phyloP scores from a whole-genome alignment of 2,797 vertebrate species.

The Bradypodion ventrale region DNA sequence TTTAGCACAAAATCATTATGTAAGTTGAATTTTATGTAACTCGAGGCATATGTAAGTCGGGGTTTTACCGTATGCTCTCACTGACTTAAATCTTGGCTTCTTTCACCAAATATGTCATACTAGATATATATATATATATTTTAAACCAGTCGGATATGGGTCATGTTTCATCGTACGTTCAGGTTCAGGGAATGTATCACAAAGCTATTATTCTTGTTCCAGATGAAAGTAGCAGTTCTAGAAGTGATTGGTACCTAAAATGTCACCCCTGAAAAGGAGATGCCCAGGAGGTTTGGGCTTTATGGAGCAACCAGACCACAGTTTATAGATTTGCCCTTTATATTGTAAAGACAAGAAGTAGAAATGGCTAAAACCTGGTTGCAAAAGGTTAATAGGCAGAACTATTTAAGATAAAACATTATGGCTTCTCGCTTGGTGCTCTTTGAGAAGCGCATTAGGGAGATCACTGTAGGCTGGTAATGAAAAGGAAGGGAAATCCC shows the following conservation, averaged over 20 bases:
- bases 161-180: background rate
- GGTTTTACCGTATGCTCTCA: no score
- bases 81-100: no score
- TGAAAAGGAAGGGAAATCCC: background rate
- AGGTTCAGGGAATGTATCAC: background rate
- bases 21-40: no score
- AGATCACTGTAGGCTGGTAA: background rate
- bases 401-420: conserved; percentile 19
- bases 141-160: no score
- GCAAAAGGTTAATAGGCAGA: conserved; percentile 23
- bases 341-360: background rate
- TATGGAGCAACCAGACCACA: background rate
- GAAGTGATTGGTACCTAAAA: no score
- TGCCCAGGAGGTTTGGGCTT: background rate
- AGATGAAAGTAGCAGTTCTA: background rate
- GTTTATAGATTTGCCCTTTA: conserved; percentile 27
- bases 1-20: no score
- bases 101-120: no score
- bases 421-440: background rate
- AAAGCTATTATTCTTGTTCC: background rate
- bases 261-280: conserved; percentile 6
- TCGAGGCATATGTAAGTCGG: no score
- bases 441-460: background rate
- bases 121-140: no score
- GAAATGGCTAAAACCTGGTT: conserved; percentile 1